These are phyloP conservation scores for Smithornis capensis DNA, from an alignment of 2,113 vertebrate genomes.

Conservation along the genomic window DNA sequence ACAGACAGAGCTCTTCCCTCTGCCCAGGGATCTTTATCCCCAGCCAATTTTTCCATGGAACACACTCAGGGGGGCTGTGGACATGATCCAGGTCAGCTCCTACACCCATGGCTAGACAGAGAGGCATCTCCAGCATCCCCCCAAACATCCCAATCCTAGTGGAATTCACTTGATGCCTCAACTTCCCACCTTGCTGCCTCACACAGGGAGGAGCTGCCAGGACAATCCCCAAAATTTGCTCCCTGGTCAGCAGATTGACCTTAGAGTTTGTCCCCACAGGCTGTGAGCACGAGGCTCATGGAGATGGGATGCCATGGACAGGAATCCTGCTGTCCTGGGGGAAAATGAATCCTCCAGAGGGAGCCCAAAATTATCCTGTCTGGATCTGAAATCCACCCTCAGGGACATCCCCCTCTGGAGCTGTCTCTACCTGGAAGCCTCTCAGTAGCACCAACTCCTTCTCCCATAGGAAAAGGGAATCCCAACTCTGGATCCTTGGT, in stretches of 20 bases:
- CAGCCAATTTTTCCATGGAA: background rate
- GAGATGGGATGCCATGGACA: rapidly evolving
- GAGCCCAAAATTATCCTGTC: rapidly evolving
- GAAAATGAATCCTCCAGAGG: background rate
- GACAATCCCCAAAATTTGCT: background rate
- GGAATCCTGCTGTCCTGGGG: background rate
- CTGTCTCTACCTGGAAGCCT: background rate
- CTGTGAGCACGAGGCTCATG: rapidly evolving
- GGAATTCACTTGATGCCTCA: too few relatives aligned
- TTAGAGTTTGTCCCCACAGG: rapidly evolving
- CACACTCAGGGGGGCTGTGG: background rate
- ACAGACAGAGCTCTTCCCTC: too few relatives aligned
- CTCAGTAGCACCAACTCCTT: rapidly evolving
- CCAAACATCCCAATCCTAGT: background rate
- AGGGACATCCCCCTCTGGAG: background rate
- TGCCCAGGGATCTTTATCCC: background rate
- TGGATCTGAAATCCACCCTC: rapidly evolving
- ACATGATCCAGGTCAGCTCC: background rate
- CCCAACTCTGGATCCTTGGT: background rate
- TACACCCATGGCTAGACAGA: background rate
- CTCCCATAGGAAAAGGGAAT: rapidly evolving
- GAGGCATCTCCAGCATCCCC: background rate
- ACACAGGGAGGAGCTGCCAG: background rate
- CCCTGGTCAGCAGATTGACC: background rate
- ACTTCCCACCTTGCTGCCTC: background rate